Base-by-base conservation (phyloP, 1,140 invertebrate genomes). In the Helicoverpa armigera region DNA sequence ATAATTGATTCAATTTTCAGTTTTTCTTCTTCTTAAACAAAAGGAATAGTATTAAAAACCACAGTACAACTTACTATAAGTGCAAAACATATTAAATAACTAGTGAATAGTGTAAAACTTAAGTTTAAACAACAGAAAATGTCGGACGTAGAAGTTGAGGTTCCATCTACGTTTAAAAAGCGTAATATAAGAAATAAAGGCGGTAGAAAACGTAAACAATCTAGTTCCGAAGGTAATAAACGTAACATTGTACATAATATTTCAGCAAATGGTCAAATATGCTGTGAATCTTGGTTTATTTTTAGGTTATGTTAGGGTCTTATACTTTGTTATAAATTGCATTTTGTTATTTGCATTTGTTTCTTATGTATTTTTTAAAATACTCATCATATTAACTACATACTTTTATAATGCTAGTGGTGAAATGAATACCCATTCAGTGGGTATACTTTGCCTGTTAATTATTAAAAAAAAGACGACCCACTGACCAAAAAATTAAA, bases 111-210 rank as follows among this genome's bases (percentile, higher is more conserved):
- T 10, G 69, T 72, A 14, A 72, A 72, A 72, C 23, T 23, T 54
- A 60, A 74, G 31, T 65, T 35, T 70, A 14, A 67, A 65, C n/a
- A 61, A 69, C 2, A 11, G 5, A 91, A 87, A 84, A 94, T 94
- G 93, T 94, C 93, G 5, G 93, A 94, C 70, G 87, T 51, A 0
- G 93, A 94, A 86, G 86, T 94, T 2, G 91, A 92, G 81, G 83
- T 90, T 31, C 86, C 91, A 16, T 82, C 86, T 14, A 91, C 89
- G 0, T 94, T 94, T 81, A 94, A 94, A 83, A 94, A 92, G 69
- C 84, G 93, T 16, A 90, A 88, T 82, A 75, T 94, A 13, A 90
- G 86, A 43, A 90, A 88, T 11, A 89, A 82, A 86, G 92, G 93
- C 10, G 92, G 93, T 1, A 90, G 92, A 83, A 94, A 94, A 87